Evolutionary conservation across 2,113 vertebrate genomes (phyloP).

Genomic region (Thomomys bottae): DNA sequence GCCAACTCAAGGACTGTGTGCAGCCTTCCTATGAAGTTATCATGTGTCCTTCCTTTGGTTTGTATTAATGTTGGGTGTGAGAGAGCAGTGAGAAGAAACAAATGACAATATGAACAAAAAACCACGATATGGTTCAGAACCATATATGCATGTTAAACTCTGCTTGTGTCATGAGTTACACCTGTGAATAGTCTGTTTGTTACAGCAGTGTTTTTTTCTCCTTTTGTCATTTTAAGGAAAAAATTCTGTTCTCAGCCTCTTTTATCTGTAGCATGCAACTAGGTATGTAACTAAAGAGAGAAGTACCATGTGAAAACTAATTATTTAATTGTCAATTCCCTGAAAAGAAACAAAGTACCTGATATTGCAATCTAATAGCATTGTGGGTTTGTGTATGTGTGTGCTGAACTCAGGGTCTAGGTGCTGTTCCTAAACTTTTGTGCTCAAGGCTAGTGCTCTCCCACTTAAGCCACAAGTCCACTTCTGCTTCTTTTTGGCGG

Average conservation of each 20-base stretch:
- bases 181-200: conserved; percentile 23
- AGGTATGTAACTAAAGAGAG: conserved; percentile 57
- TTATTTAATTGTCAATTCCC: neutral
- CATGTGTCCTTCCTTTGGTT: conserved; percentile 69
- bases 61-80: conserved; percentile 61
- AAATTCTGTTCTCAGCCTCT: neutral
- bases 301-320: conserved; percentile 26
- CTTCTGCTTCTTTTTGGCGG: too few species aligned
- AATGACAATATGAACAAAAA: conserved; percentile 55
- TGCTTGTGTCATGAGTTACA: neutral
- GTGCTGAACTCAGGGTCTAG: too few species aligned
- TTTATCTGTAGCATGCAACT: conserved; percentile 40
- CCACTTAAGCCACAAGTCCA: too few species aligned
- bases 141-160: conserved; percentile 2
- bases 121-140: conserved; percentile 54
- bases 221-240: conserved; percentile 20
- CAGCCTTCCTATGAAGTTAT: conserved; percentile 61
- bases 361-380: neutral
- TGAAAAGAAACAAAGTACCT: neutral
- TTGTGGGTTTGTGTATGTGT: too few species aligned
- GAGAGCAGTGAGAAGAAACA: neutral
- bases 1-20: conserved; percentile 64
- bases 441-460: too few species aligned
- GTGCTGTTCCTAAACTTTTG: too few species aligned
- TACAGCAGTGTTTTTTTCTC: neutral